phyloP scores from a whole-genome alignment of 2,888 invertebrate species.

The Tortricodes alternella region DNA sequence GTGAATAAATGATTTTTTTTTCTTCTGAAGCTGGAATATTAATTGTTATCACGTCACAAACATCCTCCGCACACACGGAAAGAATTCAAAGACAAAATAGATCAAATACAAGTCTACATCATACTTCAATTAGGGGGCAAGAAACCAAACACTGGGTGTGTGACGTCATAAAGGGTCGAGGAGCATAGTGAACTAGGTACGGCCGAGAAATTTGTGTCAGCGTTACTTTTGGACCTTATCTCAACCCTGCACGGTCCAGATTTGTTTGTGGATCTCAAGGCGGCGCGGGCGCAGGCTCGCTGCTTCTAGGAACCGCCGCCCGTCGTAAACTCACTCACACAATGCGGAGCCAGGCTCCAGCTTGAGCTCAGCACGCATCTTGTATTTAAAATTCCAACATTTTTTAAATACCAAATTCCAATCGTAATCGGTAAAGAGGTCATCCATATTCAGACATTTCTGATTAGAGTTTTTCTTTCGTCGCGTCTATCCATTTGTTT shows the following conservation, averaged over 20 bases:
- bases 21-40: too few relatives aligned
- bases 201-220: not conserved
- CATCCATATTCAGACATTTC: slow-evolving; percentile 3
- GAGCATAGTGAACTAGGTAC: slow-evolving; percentile 10
- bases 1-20: too few relatives aligned
- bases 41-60: slow-evolving; percentile 15
- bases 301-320: slow-evolving; percentile 60
- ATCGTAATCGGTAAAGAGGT: slow-evolving; percentile 18
- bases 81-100: slow-evolving; percentile 35
- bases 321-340: slow-evolving; percentile 68
- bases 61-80: slow-evolving; percentile 26
- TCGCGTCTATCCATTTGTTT: too few relatives aligned
- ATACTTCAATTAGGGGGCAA: slow-evolving; percentile 54
- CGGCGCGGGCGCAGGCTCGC: slow-evolving; percentile 36
- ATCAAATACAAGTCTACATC: slow-evolving; percentile 50
- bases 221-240: not conserved
- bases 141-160: slow-evolving; percentile 49
- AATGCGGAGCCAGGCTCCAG: slow-evolving; percentile 45
- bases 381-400: slow-evolving; percentile 50
- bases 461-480: not conserved
- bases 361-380: too few relatives aligned
- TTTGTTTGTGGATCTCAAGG: slow-evolving; percentile 53
- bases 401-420: slow-evolving; percentile 42
- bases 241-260: not conserved
- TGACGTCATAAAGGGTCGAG: slow-evolving; percentile 67